Percentiles rank a stretch among this genome's conserved stretches.
These are phyloP conservation scores for Invenusta paracnida DNA, from an alignment of 2,888 invertebrate genomes.

Conservation along the genomic window DNA sequence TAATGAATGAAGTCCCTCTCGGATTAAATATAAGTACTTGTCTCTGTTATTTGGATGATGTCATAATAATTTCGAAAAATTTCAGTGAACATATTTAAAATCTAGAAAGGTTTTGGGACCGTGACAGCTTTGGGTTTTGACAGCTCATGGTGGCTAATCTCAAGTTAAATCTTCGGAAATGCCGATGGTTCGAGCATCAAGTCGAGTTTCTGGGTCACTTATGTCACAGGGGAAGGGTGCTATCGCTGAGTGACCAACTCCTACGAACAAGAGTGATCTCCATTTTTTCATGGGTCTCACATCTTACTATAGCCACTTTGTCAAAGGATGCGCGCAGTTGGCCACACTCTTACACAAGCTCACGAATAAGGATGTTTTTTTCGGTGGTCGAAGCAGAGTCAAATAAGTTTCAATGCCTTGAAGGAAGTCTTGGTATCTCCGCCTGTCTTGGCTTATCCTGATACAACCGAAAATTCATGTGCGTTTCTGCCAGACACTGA, in stretches of 20 bases:
- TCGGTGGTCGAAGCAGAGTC: neutral
- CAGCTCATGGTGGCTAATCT: neutral
- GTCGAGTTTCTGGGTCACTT: conserved; percentile 31
- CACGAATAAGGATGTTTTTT: neutral
- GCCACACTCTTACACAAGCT: conserved; percentile 9
- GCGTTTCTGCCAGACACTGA: conserved; percentile 13
- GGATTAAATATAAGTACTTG: neutral
- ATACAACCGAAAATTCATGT: neutral
- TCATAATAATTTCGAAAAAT: no score
- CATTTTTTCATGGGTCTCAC: conserved; percentile 17
- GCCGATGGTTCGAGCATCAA: conserved; percentile 43
- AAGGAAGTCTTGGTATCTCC: neutral
- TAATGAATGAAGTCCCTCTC: neutral
- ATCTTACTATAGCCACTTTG: conserved; percentile 31
- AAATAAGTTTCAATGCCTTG: neutral
- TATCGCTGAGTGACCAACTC: conserved; percentile 25
- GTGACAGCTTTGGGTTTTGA: no score
- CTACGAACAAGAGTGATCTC: conserved; percentile 20
- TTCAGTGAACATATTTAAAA: conserved; percentile 20
- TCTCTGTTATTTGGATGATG: conserved; percentile 13
- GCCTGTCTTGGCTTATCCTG: neutral
- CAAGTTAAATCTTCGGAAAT: conserved; percentile 43
- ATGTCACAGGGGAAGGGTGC: neutral
- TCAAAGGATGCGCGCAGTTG: conserved; percentile 30
- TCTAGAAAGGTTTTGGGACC: neutral